Percentiles rank a stretch among this genome's conserved stretches.
These are phyloP conservation scores for Pardalotus punctatus DNA, from an alignment of 2,113 vertebrate species.

Conservation along the genomic window DNA sequence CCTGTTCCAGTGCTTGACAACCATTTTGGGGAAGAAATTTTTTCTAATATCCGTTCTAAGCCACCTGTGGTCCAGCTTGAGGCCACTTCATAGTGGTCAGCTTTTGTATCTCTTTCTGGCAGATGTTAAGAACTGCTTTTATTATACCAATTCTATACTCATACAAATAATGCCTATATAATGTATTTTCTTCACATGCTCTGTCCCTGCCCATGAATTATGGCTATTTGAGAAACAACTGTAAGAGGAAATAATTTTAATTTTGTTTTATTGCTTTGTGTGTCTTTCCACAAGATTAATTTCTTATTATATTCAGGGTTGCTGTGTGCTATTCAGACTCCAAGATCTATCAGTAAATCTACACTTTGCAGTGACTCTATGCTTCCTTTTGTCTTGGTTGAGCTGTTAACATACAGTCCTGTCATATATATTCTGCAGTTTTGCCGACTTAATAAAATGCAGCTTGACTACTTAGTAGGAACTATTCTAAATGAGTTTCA, in stretches of 20 bases:
- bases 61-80: neutral
- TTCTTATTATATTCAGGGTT: neutral
- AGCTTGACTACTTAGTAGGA: neutral
- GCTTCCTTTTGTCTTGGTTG: neutral
- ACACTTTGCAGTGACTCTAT: neutral
- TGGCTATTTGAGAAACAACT: neutral
- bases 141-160: neutral
- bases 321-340: neutral
- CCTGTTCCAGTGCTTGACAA: neutral
- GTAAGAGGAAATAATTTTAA: neutral
- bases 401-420: neutral
- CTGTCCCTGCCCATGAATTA: neutral
- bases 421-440: neutral
- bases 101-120: neutral
- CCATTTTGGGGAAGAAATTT: neutral
- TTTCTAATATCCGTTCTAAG: neutral
- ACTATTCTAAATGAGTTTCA: neutral
- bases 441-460: neutral
- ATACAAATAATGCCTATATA: neutral
- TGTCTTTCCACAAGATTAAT: neutral
- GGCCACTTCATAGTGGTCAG: fast-evolving
- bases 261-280: neutral
- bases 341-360: neutral
- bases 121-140: neutral
- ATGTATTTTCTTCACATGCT: neutral